Evolutionary conservation across 2,113 vertebrate species (phyloP).

Genomic region (Ophthalmolycus amberensis): DNA sequence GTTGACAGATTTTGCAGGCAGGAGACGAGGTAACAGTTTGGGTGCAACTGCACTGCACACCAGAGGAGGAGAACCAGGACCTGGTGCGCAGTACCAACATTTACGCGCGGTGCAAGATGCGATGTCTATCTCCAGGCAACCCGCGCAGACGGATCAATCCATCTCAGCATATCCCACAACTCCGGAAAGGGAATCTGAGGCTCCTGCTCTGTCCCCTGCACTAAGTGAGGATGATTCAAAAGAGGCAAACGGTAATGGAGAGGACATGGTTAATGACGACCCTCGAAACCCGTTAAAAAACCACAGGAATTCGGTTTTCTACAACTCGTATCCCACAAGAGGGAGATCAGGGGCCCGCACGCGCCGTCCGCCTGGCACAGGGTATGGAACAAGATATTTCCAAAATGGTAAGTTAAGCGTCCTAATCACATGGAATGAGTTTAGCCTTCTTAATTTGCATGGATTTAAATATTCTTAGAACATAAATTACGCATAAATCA

Average conservation of each 20-base stretch:
- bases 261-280: conserved; percentile 79
- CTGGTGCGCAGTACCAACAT: conserved; percentile 34
- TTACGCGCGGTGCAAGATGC: conserved; percentile 38
- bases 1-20: conserved; percentile 21
- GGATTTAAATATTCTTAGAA: background rate
- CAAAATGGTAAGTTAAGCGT: conserved; percentile 81
- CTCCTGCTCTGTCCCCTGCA: background rate
- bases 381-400: conserved; percentile 83
- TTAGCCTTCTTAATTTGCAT: background rate
- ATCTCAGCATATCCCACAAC: background rate
- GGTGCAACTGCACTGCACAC: conserved; percentile 18
- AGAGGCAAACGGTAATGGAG: conserved; percentile 42
- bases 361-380: conserved; percentile 75
- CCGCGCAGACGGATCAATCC: conserved; percentile 34
- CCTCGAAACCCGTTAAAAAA: conserved; percentile 78
- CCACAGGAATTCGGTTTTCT: conserved; percentile 82
- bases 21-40: conserved; percentile 1
- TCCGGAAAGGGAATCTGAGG: conserved; percentile 26
- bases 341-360: conserved; percentile 61
- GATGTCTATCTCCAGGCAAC: conserved; percentile 42
- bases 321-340: conserved; percentile 78
- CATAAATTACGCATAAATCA: background rate
- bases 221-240: conserved; percentile 28
- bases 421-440: background rate
- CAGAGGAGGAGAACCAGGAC: conserved; percentile 18